These are phyloP conservation scores for Dromiciops gliroides DNA, from an alignment of 2,113 vertebrate species.

Conservation along the genomic window DNA sequence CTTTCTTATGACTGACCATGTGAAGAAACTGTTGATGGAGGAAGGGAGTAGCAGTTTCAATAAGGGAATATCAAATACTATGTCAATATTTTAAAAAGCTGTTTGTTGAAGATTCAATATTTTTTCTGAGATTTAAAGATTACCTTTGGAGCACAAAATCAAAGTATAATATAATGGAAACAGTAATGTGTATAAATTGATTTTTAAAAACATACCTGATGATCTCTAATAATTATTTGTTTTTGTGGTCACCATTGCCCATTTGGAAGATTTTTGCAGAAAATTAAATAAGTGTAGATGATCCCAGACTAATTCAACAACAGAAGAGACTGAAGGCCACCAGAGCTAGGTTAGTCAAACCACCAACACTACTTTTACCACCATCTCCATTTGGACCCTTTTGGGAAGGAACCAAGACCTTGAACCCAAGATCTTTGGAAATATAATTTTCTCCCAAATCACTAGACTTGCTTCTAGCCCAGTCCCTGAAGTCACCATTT, in stretches of 20 bases:
- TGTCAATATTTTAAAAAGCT: not conserved
- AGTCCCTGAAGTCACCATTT: not conserved
- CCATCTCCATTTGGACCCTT: not conserved
- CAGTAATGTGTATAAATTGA: not conserved
- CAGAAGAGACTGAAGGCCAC: not conserved
- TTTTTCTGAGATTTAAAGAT: not conserved
- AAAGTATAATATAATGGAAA: not conserved
- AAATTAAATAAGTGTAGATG: not conserved
- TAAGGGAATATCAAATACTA: not conserved
- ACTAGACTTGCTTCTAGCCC: not conserved
- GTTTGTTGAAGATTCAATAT: not conserved
- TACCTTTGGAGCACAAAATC: not conserved
- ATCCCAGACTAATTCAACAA: not conserved
- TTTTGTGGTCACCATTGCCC: not conserved
- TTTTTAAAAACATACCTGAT: not conserved
- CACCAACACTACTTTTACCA: not conserved
- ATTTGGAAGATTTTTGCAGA: not conserved
- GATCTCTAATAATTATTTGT: not conserved
- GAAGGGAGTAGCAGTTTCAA: not conserved
- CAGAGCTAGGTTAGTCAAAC: not conserved
- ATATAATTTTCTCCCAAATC: not conserved
- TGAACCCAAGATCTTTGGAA: not conserved
- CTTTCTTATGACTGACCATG: not conserved
- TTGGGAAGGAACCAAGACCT: not conserved
- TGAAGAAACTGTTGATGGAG: not conserved